A percentile compares a stretch with the other conserved stretches of the same genome.
phyloP scores from a whole-genome alignment of 2,797 vertebrate genomes.

The Clarias pachynema region DNA sequence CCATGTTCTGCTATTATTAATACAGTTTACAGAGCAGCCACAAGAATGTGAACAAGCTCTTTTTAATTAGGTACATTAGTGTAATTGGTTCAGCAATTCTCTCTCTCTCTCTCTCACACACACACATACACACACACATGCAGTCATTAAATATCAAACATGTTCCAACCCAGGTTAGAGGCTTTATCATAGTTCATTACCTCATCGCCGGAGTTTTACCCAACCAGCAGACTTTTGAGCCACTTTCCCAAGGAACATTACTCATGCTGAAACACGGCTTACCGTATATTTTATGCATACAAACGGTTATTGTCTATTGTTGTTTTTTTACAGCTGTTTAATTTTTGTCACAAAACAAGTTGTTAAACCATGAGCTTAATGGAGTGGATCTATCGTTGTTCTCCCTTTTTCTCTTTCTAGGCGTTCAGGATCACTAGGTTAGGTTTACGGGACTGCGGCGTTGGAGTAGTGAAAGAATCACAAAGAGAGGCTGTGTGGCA shows the following conservation, averaged over 20 bases:
- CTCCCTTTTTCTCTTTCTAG: constrained; percentile 16
- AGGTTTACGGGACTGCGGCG: constrained; percentile 45
- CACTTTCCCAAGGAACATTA: not conserved
- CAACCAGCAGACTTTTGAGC: constrained; percentile 5
- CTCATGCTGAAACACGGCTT: not conserved
- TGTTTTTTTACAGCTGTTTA: not conserved
- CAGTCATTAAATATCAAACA: not conserved
- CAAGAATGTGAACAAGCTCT: constrained; percentile 57
- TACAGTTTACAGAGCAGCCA: constrained; percentile 50
- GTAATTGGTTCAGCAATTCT: constrained; percentile 51
- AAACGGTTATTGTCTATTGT: not conserved
- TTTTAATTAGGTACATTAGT: constrained; percentile 57
- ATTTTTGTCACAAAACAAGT: not conserved
- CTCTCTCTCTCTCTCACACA: not conserved
- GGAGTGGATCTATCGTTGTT: not conserved
- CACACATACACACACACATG: constrained; percentile 5
- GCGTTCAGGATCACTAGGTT: constrained; percentile 40
- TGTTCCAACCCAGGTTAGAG: not conserved
- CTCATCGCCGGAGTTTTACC: not conserved
- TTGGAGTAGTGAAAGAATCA: constrained; percentile 38
- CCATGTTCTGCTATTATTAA: constrained; percentile 56
- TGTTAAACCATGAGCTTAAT: constrained; percentile 39
- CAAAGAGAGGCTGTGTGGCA: constrained; percentile 49
- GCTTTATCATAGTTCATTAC: constrained; percentile 5
- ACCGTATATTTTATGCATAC: not conserved